These are phyloP conservation scores for Gymnoscelis rufifasciata DNA, from an alignment of 2,888 invertebrate species.

Conservation along the genomic window DNA sequence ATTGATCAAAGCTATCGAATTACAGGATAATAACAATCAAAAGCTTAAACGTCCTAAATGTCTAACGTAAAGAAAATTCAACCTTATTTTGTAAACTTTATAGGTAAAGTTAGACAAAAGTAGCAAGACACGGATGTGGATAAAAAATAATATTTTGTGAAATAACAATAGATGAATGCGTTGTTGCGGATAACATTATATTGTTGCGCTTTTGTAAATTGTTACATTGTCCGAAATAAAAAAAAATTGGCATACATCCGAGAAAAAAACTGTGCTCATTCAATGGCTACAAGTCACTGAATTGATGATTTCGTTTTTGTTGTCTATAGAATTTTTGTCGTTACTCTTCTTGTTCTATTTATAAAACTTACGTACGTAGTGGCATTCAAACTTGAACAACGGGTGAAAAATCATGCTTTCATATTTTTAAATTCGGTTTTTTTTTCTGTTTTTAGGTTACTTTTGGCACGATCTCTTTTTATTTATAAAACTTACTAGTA, in stretches of 20 bases:
- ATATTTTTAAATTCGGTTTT: too few relatives aligned
- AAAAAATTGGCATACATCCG: slow-evolving; percentile 1
- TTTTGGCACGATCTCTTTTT: too few relatives aligned
- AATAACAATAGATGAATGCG: slow-evolving; percentile 21
- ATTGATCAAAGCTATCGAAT: slow-evolving; percentile 46
- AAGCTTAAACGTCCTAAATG: slow-evolving; percentile 43
- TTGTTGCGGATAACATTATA: slow-evolving; percentile 21
- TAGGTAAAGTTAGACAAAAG: slow-evolving; percentile 19
- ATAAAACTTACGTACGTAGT: background rate
- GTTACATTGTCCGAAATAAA: slow-evolving; percentile 8
- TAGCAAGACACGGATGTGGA: slow-evolving; percentile 46
- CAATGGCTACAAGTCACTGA: too few relatives aligned
- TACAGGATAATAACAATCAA: slow-evolving; percentile 66
- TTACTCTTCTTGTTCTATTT: background rate
- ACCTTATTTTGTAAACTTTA: slow-evolving; percentile 24
- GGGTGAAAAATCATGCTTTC: too few relatives aligned
- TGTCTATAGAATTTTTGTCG: background rate
- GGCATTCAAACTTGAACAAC: background rate
- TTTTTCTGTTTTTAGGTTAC: too few relatives aligned
- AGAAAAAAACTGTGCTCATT: too few relatives aligned
- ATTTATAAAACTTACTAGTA: too few relatives aligned
- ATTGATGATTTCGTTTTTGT: background rate
- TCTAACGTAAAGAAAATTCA: slow-evolving; percentile 22
- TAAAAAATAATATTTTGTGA: slow-evolving; percentile 32
- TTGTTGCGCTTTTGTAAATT: slow-evolving; percentile 23